Base-by-base conservation (phyloP, 2,888 invertebrate genomes). In the Lumbricus terrestris region DNA sequence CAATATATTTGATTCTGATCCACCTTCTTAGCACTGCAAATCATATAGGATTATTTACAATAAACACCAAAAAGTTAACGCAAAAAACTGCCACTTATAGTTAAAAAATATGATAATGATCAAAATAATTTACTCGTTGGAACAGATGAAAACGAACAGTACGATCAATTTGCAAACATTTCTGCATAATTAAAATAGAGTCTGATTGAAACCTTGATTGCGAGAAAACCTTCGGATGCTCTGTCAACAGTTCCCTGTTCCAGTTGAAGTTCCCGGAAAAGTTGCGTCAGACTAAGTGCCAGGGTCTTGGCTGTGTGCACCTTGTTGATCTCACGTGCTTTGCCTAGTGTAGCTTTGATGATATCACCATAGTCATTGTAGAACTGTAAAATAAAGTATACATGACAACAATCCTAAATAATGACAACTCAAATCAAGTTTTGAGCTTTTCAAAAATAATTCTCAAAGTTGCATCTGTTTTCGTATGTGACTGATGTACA, bases 361-460 rank as follows among this genome's bases (percentile, higher is more conserved):
- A 99, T 99, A 95, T 99, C 99, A 89, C 99, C 99, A 95, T 98
- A 99, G 95, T 99, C 98, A 95, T 98, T 98, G 95, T 98, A 98
- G 95, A 98, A 98, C 97, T 97, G 95, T 88, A 95, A 95, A 38
- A 88, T 69, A 42, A n/a, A 38, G 34, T 88, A 85, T 29, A 23
- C 38, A 40, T 42, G 69, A n/a, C n/a, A 69, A n/a, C n/a, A 69
- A 69, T 69, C n/a, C n/a, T 23, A 4, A 23, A 23, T 47, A 20
- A n/a, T 11, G 69, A 69, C 29, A 69, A n/a, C 69, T n/a, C 69
- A 69, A 69, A 69, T 69, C 69, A 69, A 69, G n/a, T 16, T 47
- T 47, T 47, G 23, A 47, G 47, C 20, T 23, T 47, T 23, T 47
- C 47, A 6, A 47, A 16, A 20, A 47, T 47, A 47, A 20, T 47